Evolutionary conservation across 2,797 vertebrate genomes (phyloP).

Genomic region (Acestrorhynchus altus): DNA sequence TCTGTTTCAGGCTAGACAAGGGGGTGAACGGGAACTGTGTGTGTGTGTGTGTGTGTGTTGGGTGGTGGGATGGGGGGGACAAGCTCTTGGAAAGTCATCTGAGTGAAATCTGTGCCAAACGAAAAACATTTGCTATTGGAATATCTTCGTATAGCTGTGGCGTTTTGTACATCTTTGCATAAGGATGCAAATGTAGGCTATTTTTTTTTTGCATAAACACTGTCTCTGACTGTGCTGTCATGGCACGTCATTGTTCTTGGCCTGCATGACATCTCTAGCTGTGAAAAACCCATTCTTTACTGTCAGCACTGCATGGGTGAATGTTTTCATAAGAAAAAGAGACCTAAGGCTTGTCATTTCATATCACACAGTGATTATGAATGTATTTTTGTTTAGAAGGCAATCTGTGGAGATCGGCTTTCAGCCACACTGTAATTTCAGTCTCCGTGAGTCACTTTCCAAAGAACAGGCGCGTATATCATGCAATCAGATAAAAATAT

Average conservation of each 20-base stretch:
- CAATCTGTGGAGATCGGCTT: conserved; percentile 35
- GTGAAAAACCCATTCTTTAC: conserved; percentile 43
- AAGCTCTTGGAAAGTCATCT: not conserved
- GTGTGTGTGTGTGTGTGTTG: not conserved
- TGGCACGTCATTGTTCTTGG: conserved; percentile 36
- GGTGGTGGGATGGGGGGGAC: not conserved
- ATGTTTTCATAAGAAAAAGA: conserved; percentile 40
- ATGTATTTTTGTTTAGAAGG: conserved; percentile 47
- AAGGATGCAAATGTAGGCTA: not conserved
- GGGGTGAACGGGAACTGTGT: no score
- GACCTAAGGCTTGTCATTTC: conserved; percentile 49
- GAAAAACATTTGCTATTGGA: not conserved
- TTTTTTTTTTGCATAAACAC: conserved; percentile 29
- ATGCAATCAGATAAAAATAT: conserved; percentile 16
- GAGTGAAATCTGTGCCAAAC: not conserved
- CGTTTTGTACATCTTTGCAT: not conserved
- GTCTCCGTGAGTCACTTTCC: conserved; percentile 46
- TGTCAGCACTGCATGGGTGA: conserved; percentile 31
- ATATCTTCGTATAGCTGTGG: not conserved
- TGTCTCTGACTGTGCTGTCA: not conserved
- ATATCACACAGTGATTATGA: conserved; percentile 41
- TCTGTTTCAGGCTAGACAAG: no score
- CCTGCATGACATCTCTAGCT: conserved; percentile 35
- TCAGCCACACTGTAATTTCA: conserved; percentile 42
- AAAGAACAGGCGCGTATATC: conserved; percentile 36